Base-by-base conservation (phyloP, 2,888 invertebrate genomes). In the Chrysolina haemoptera region DNA sequence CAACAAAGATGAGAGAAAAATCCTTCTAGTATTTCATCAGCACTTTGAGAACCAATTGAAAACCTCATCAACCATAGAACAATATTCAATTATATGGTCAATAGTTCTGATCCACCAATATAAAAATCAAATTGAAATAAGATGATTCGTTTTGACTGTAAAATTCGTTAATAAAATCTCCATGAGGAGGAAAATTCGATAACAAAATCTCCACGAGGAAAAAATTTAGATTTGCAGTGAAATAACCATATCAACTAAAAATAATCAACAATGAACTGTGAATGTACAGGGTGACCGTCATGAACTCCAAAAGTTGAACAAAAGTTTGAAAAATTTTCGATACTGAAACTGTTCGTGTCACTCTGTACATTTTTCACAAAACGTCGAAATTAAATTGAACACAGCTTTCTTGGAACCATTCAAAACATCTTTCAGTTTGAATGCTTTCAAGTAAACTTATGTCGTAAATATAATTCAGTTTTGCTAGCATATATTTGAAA, bases 181-280 rank as follows among this genome's bases (percentile, higher is more conserved):
- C 27, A 27, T 3, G 27, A 27, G 27, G 27, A 27, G 27, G 27
- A 27, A 27, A n/a, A n/a, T n/a, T n/a, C n/a, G n/a, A n/a, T n/a
- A n/a, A n/a, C n/a, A n/a, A n/a, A n/a, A n/a, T n/a, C n/a, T n/a
- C n/a, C n/a, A n/a, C 8, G 1, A 48, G 8, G n/a, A n/a, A 16
- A 48, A 16, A 4, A 20, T 22, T 12, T 20, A 53, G 66, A 74
- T 70, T 74, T 70, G 70, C 67, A 74, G 62, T 72, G 67, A 72
- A 72, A 72, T 63, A 43, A 72, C 67, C 71, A 55, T 63, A n/a
- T 35, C 55, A 68, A 73, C 68, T 73, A 68, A 73, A 73, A 73
- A 59, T 73, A 70, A 73, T 69, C 62, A 73, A 69, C 66, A 73
- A 62, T 69, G 68, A 69, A 69, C 62, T 73, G 70, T 73, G 59